phyloP scores from a whole-genome alignment of 2,888 invertebrate species.

The Synergus umbraculus region DNA sequence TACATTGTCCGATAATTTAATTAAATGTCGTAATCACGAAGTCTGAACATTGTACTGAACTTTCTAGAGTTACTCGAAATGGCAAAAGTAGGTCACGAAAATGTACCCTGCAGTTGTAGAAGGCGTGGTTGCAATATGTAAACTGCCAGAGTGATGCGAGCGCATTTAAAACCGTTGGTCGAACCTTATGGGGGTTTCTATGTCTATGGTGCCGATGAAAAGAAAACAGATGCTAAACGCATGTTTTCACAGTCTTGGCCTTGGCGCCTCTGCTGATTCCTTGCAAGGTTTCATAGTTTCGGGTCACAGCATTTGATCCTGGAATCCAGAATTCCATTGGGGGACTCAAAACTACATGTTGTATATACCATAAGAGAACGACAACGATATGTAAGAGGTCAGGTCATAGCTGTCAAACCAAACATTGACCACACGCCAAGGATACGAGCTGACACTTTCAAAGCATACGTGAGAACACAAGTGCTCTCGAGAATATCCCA shows the following conservation, averaged over 20 bases:
- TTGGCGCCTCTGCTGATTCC: slow-evolving; percentile 7
- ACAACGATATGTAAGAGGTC: slow-evolving; percentile 40
- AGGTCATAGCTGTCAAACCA: slow-evolving; percentile 52
- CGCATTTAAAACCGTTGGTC: slow-evolving; percentile 24
- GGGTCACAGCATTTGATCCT: slow-evolving; percentile 45
- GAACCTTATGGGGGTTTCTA: slow-evolving; percentile 6
- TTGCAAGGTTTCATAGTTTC: slow-evolving; percentile 27
- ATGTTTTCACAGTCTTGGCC: slow-evolving; percentile 22
- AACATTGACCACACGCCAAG: slow-evolving; percentile 50
- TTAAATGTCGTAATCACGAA: not conserved
- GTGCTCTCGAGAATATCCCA: slow-evolving; percentile 16
- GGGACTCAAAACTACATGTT: slow-evolving; percentile 34
- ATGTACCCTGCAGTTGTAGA: slow-evolving; percentile 15
- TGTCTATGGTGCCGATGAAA: not conserved
- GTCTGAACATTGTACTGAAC: not conserved
- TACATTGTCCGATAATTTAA: too few relatives aligned
- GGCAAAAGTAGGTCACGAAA: slow-evolving; percentile 27
- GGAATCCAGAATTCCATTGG: slow-evolving; percentile 16
- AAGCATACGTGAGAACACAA: slow-evolving; percentile 12
- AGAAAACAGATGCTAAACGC: slow-evolving; percentile 34
- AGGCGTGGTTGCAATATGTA: slow-evolving; percentile 40
- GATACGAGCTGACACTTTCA: slow-evolving; percentile 25
- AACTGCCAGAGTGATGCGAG: slow-evolving; percentile 11
- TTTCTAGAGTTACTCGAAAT: slow-evolving; percentile 6
- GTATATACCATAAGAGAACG: slow-evolving; percentile 15